Evolutionary conservation across 2,797 vertebrate genomes (phyloP).

Genomic region (Cynodonichthys magdalenae): DNA sequence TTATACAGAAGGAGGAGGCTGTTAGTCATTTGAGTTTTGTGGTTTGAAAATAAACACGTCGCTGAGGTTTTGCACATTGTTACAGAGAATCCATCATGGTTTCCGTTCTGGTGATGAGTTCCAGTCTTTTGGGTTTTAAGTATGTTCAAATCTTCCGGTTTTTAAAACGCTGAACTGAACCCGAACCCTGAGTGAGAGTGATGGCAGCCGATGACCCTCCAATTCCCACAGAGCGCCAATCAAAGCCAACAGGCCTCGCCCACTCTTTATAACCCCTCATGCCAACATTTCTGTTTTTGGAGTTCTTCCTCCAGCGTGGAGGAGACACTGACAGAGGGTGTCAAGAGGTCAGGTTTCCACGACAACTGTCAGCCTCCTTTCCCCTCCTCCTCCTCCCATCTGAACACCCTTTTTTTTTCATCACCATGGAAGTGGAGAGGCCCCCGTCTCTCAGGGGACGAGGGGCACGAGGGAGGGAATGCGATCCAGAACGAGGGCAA

Average conservation of each 20-base stretch:
- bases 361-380: slow-evolving; percentile 75
- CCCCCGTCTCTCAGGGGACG: slow-evolving; percentile 74
- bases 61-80: slow-evolving; percentile 45
- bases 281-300: slow-evolving; percentile 64
- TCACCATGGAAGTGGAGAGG: slow-evolving; percentile 78
- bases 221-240: slow-evolving; percentile 46
- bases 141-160: slow-evolving; percentile 42
- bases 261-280: slow-evolving; percentile 76
- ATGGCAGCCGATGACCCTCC: slow-evolving; percentile 27
- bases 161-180: slow-evolving; percentile 32
- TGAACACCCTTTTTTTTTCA: slow-evolving; percentile 80
- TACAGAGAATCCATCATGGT: slow-evolving; percentile 15
- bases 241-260: slow-evolving; percentile 44
- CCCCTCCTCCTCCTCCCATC: slow-evolving; percentile 63
- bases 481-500: slow-evolving; percentile 72
- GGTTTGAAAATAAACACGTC: slow-evolving; percentile 38
- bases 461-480: slow-evolving; percentile 71
- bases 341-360: slow-evolving; percentile 78
- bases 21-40: slow-evolving; percentile 46
- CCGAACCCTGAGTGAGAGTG: slow-evolving; percentile 7
- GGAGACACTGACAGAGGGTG: slow-evolving; percentile 76
- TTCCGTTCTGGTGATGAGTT: slow-evolving; percentile 25
- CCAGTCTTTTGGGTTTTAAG: slow-evolving; percentile 10
- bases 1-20: slow-evolving; percentile 28
- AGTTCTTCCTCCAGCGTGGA: slow-evolving; percentile 74